Conservation (phyloP, 2,113 vertebrate genomes). For the Campylomormyrus tamandua region DNA sequence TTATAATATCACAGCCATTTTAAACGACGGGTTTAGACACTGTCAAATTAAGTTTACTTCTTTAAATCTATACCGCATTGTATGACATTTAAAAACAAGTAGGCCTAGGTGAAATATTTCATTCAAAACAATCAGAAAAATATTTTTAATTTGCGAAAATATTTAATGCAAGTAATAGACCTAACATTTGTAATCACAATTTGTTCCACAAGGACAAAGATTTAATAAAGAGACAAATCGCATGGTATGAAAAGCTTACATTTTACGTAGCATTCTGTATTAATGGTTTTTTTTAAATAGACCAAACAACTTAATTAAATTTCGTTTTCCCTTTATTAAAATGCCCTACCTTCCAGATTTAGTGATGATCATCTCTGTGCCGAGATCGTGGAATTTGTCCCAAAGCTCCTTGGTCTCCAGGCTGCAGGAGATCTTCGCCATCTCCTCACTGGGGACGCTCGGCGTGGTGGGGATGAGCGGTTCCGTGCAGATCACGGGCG, state of each 20-base stretch:
- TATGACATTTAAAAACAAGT: neutral
- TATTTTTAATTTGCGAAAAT: neutral
- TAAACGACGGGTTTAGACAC: neutral
- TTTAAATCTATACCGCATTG: neutral
- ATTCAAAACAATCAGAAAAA: neutral
- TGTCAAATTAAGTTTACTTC: neutral
- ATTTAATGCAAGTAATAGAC: neutral
- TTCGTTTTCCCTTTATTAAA: neutral
- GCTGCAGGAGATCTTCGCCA: constrained; percentile 94
- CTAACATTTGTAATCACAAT: neutral
- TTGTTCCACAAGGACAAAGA: neutral
- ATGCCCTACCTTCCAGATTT: constrained; percentile 86
- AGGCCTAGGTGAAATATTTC: neutral
- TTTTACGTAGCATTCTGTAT: neutral
- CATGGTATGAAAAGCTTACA: neutral
- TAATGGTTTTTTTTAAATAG: neutral
- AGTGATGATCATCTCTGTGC: constrained; percentile 99
- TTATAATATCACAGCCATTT: neutral
- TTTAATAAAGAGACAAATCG: neutral
- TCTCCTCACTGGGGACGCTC: constrained; percentile 86
- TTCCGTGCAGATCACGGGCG: constrained; percentile 77
- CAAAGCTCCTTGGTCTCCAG: constrained; percentile 97
- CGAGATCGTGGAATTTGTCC: constrained; percentile 97
- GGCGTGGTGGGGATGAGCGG: constrained; percentile 91
- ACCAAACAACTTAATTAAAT: neutral